Evolutionary conservation across 2,113 vertebrate species (phyloP).

Genomic region (Delphinus delphis): DNA sequence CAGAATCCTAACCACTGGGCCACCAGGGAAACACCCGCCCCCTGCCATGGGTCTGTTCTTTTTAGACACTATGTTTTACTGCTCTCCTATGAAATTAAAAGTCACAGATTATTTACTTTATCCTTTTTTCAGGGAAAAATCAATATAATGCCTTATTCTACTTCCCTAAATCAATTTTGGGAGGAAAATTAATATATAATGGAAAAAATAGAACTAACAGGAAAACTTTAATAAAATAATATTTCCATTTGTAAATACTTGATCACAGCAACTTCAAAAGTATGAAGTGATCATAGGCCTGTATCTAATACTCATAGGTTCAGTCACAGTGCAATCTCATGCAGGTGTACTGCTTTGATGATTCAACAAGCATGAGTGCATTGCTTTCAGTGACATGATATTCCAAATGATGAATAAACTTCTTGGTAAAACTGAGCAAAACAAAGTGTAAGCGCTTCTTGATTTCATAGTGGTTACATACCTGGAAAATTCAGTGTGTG

Average conservation of each 20-base stretch:
- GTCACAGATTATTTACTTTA: not conserved
- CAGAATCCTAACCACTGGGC: too few species aligned
- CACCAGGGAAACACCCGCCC: too few species aligned
- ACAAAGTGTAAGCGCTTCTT: not conserved
- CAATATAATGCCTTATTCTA: not conserved
- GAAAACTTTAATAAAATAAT: not conserved
- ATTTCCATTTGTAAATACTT: not conserved
- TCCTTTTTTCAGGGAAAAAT: not conserved
- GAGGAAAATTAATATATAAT: not conserved
- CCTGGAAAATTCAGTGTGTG: not conserved
- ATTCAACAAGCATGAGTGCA: not conserved
- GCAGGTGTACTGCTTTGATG: not conserved
- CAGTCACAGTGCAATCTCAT: not conserved
- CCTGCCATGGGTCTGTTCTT: not conserved
- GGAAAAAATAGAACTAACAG: not conserved
- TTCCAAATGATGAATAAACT: not conserved
- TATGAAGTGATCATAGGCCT: not conserved
- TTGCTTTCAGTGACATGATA: not conserved
- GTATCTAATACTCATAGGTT: not conserved
- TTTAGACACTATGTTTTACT: not conserved
- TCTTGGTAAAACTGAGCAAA: not conserved
- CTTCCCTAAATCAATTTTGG: not conserved
- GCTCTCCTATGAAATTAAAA: constrained; percentile 4
- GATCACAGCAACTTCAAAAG: not conserved
- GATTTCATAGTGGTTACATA: not conserved